Conservation (phyloP, 2,797 vertebrate genomes). For the Sciurus carolinensis region DNA sequence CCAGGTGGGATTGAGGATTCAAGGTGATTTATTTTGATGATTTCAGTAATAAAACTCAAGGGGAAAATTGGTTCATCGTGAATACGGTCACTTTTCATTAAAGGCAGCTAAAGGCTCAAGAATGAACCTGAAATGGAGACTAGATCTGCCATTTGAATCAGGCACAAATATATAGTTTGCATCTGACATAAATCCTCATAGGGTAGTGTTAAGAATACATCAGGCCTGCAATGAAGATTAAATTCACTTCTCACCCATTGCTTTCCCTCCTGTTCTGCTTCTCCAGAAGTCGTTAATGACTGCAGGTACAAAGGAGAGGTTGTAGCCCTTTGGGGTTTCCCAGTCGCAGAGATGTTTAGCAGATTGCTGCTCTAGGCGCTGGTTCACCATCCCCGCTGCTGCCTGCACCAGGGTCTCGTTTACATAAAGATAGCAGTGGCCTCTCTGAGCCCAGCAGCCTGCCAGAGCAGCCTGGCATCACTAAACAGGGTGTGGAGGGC, state of each 20-base stretch:
- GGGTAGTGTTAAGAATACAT: constrained; percentile 52
- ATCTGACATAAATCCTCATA: constrained; percentile 76
- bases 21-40: constrained; percentile 78
- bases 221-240: constrained; percentile 67
- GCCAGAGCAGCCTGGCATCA: background rate
- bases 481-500: background rate
- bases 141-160: constrained; percentile 65
- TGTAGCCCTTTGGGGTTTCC: constrained; percentile 54
- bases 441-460: background rate
- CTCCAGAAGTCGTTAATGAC: constrained; percentile 38
- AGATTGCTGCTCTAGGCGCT: background rate
- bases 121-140: constrained; percentile 64
- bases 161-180: constrained; percentile 70
- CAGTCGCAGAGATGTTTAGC: constrained; percentile 60
- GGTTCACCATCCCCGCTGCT: background rate
- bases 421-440: constrained; percentile 29
- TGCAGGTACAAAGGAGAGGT: background rate
- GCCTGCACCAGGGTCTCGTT: background rate
- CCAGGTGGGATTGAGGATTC: constrained; percentile 55
- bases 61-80: constrained; percentile 69
- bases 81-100: constrained; percentile 80
- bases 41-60: constrained; percentile 81
- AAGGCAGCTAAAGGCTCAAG: constrained; percentile 66
- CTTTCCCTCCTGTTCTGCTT: constrained; percentile 3
- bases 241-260: constrained; percentile 70